Conservation (phyloP, 2,113 vertebrate genomes). For the Oxyruncus cristatus region DNA sequence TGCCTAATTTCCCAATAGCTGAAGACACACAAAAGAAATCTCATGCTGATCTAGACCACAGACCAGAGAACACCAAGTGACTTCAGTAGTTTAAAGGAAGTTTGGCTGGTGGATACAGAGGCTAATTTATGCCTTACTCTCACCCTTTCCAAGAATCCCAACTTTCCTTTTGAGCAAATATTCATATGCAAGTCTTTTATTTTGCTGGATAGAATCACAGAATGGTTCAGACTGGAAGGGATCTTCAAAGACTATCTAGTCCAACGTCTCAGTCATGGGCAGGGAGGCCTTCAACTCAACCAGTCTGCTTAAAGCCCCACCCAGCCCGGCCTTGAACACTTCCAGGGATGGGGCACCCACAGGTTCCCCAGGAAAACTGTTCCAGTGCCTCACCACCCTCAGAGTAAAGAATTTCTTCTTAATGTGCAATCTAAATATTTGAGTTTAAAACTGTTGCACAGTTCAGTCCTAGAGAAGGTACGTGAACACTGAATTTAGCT, state of each 20-base stretch:
- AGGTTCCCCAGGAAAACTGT: neutral
- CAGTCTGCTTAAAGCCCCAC: neutral
- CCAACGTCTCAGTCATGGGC: neutral
- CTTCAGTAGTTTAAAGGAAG: neutral
- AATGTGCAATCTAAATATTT: neutral
- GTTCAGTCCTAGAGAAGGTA: neutral
- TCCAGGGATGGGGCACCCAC: neutral
- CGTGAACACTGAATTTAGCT: neutral
- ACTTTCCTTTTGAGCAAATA: neutral
- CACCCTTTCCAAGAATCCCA: neutral
- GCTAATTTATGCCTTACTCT: neutral
- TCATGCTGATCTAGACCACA: no score
- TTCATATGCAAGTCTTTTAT: neutral
- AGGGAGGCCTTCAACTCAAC: neutral
- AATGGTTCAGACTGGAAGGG: neutral
- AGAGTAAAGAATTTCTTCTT: neutral
- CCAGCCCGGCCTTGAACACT: neutral
- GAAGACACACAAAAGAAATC: neutral
- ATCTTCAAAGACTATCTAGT: neutral
- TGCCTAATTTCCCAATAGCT: neutral
- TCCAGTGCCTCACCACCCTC: neutral
- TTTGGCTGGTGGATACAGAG: neutral
- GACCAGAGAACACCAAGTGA: neutral
- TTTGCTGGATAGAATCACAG: neutral
- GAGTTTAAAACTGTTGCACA: neutral